A percentile compares a stretch with the other conserved stretches of the same genome.
phyloP scores from a whole-genome alignment of 2,113 vertebrate species.

The Hypanus sabinus region DNA sequence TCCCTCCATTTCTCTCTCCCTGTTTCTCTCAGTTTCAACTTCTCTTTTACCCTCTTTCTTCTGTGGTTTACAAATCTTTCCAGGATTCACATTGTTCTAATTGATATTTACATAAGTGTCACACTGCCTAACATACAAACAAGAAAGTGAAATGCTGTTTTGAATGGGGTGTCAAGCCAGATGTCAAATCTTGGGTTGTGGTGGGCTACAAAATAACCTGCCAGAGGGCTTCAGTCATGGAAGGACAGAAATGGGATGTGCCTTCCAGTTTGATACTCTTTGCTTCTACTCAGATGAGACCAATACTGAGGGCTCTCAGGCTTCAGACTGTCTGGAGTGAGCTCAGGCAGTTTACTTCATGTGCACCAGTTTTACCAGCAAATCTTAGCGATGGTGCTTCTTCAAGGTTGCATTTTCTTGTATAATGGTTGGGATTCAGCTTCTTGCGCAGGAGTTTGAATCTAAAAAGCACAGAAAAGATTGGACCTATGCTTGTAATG shows the following conservation, averaged over 20 bases:
- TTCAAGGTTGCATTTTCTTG: neutral
- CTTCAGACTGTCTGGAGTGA: neutral
- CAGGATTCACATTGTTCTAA: neutral
- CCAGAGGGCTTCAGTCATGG: neutral
- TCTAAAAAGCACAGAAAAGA: neutral
- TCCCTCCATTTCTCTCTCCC: neutral
- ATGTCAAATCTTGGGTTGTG: too few relatives aligned
- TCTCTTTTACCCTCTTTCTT: neutral
- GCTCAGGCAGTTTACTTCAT: neutral
- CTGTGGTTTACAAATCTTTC: neutral
- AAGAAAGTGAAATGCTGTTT: neutral
- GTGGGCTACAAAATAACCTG: too few relatives aligned
- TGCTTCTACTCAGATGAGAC: neutral
- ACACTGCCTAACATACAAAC: neutral
- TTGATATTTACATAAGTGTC: neutral
- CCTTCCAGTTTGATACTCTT: neutral
- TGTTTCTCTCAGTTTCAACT: neutral
- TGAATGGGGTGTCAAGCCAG: too few relatives aligned
- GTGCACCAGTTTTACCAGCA: neutral
- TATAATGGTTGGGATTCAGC: neutral
- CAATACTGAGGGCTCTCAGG: neutral
- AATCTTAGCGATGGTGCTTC: neutral
- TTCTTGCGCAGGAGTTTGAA: neutral
- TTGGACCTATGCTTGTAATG: neutral
- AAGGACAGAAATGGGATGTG: too few relatives aligned